phyloP scores from a whole-genome alignment of 2,797 vertebrate genomes.

The Alectoris magna region DNA sequence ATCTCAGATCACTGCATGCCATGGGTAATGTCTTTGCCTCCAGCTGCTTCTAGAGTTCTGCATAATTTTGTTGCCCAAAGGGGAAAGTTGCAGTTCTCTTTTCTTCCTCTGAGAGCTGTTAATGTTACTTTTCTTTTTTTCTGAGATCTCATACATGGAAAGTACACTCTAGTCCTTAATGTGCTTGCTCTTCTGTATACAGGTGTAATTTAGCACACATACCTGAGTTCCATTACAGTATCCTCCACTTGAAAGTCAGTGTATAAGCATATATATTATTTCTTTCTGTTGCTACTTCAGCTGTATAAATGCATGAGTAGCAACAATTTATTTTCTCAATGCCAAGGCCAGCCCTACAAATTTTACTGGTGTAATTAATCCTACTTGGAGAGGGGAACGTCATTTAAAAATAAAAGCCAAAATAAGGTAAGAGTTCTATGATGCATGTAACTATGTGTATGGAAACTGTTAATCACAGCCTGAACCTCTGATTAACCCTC shows the following conservation, averaged over 20 bases:
- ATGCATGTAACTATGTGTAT: background rate
- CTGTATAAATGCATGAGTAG: background rate
- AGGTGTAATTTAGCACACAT: background rate
- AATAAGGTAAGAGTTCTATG: background rate
- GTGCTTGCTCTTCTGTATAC: background rate
- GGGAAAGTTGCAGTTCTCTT: background rate
- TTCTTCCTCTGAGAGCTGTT: background rate
- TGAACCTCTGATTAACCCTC: no score
- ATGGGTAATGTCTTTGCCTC: background rate
- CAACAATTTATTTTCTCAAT: background rate
- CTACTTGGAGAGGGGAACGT: background rate
- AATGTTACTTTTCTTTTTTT: background rate
- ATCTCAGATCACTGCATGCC: background rate
- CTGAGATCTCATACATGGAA: background rate
- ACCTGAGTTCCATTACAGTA: background rate
- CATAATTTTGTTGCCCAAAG: background rate
- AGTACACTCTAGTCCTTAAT: background rate
- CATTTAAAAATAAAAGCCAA: conserved; percentile 30
- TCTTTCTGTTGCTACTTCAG: background rate
- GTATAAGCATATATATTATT: background rate
- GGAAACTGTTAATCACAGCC: no score
- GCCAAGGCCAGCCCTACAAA: conserved; percentile 3
- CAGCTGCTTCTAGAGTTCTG: background rate
- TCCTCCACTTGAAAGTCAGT: background rate
- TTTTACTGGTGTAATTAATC: conserved; percentile 32